Evolutionary conservation across 2,888 invertebrate genomes (phyloP).

Genomic region (Norana najaformis): DNA sequence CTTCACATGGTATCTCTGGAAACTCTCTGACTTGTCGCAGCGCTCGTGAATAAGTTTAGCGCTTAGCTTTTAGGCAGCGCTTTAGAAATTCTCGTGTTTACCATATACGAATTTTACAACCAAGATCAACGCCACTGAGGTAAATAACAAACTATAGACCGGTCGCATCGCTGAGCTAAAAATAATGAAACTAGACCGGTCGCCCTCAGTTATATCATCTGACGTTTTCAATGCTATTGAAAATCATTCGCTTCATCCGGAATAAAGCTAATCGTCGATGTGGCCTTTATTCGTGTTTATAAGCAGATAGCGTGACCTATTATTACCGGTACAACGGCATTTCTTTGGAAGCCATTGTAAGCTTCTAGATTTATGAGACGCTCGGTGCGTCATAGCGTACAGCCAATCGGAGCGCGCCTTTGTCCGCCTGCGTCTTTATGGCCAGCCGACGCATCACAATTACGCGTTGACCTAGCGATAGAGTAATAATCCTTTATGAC

Average conservation of each 20-base stretch:
- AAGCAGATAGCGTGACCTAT: neutral
- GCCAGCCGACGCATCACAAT: neutral
- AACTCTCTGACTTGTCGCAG: too few species aligned
- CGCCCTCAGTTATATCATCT: neutral
- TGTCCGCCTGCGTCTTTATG: neutral
- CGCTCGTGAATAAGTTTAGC: too few species aligned
- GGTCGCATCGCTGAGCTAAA: neutral
- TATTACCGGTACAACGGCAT: neutral
- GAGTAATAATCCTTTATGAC: neutral
- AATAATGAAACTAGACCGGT: neutral
- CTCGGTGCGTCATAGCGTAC: neutral
- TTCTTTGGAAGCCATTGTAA: neutral
- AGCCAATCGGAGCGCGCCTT: slow-evolving; percentile 7
- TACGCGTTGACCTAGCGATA: slow-evolving; percentile 2
- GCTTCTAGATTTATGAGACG: slow-evolving; percentile 5
- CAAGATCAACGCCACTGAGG: neutral
- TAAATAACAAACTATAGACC: neutral
- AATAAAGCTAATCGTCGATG: neutral
- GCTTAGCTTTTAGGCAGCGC: too few species aligned
- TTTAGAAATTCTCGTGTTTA: too few species aligned
- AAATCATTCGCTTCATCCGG: neutral
- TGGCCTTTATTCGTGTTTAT: neutral
- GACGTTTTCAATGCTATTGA: neutral
- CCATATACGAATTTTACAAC: too few species aligned
- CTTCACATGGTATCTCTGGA: too few species aligned